phyloP scores from a whole-genome alignment of 1,140 invertebrate species.

The Formica exsecta region DNA sequence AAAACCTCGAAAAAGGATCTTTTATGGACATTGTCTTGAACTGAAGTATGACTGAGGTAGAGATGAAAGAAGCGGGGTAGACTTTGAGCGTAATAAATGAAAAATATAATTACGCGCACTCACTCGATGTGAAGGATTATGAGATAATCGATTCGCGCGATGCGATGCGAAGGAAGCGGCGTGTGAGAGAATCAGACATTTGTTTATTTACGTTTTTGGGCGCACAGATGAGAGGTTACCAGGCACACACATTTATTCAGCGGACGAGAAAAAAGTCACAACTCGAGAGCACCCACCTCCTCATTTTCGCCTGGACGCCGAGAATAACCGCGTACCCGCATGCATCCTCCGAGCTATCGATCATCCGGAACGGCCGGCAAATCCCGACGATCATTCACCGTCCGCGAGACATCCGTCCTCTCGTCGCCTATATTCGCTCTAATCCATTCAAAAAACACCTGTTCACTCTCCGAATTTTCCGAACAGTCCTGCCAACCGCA shows the following conservation, averaged over 20 bases:
- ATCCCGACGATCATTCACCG: constrained; percentile 65
- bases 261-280: constrained; percentile 44
- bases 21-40: background rate
- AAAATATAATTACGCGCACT: too few species aligned
- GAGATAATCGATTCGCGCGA: background rate
- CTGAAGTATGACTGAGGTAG: background rate
- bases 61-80: background rate
- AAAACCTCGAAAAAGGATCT: background rate
- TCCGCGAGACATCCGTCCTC: constrained; percentile 69
- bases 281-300: constrained; percentile 62
- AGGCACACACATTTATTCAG: background rate
- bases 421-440: constrained; percentile 73
- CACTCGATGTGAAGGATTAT: background rate
- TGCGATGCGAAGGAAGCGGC: background rate
- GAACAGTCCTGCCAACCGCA: constrained; percentile 87
- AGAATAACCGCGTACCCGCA: constrained; percentile 52
- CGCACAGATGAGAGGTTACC: constrained; percentile 17
- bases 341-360: constrained; percentile 57
- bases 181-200: constrained; percentile 1
- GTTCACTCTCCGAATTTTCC: constrained; percentile 89
- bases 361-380: constrained; percentile 60
- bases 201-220: constrained; percentile 73
- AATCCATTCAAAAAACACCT: constrained; percentile 89
- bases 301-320: constrained; percentile 56
- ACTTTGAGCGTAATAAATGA: background rate